Base-by-base conservation (phyloP, 2,113 vertebrate genomes). In the Laticauda laticaudata region DNA sequence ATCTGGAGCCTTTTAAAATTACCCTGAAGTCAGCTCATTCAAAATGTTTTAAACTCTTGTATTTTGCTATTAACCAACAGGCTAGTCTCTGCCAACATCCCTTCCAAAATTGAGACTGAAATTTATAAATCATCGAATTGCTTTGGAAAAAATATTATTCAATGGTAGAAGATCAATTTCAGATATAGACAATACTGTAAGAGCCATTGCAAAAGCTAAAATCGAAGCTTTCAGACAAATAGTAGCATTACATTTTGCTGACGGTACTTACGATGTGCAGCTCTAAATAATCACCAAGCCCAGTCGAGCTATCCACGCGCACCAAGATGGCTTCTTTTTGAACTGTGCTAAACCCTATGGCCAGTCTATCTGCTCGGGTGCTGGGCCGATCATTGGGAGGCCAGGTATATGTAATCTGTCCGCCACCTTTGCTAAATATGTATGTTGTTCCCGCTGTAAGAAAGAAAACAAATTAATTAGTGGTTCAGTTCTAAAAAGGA, bases 331-430 rank as follows among this genome's bases (percentile, higher is more conserved):
- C 99, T 94, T 99, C 99, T 95, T 99, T 99, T 91, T 99, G 98
- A 95, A 99, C 98, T 5, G 99, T 99, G 97, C 99, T 99, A 98
- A 99, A 99, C 81, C 99, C 99, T 96, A 99, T 98, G 48, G 99
- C 99, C 96, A 99, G 98, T 95, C 99, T 98, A 98, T 99, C 99
- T 2, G 99, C 99, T 43, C 99, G 98, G 1, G 99, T 99, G 97
- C 99, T 99, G 75, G 99, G 99, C 91, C 99, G 98, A 97, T 99
- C 99, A 61, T 99, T 99, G 14, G 99, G 99, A 88, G 99, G 99
- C 99, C 99, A 99, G 0, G 98, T 99, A 98, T 99, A 99, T 2
- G 98, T 99, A 97, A 99, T 99, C 54, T 99, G 98, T 98, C 99
- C 99, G 96, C 99, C 99, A 92, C 99, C 99, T 97, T 99, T 98